Evolutionary conservation across 2,888 invertebrate species (phyloP), one percentile per base, ranked within the genome.

Genomic region (Lutraria lutraria): DNA sequence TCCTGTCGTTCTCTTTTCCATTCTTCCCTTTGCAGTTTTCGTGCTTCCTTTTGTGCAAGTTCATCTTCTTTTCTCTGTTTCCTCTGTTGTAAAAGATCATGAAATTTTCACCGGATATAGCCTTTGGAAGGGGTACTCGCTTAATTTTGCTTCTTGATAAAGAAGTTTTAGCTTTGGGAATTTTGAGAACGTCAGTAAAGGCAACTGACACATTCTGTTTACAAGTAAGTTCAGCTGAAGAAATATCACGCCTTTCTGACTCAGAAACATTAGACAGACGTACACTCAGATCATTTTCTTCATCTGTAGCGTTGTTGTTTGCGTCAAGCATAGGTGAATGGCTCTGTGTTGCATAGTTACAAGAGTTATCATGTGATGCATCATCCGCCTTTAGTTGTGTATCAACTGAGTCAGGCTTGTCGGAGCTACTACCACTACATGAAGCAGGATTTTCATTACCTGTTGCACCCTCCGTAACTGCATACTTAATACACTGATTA

Each of bases 21-120:
- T 25, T 81, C 81, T 25, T 81, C 81, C 54, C 56, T 53, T 53
- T 81, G 52, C 52, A 19, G 43, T 81, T 81, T 81, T 4, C 81
- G 54, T 81, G 8, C 6, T 19, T 81, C 81, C 25, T 81, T 54
- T 25, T 25, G 54, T 81, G 10, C 54, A 0, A 25, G 4, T 81
- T 81, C 81, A 0, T 54, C 81, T 6, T 81, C 81, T 29, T 54
- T 54, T n/a, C 54, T n/a, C n/a, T n/a, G 21, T 54, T 81, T 6
- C 15, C 19, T 54, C 25, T 53, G 54, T 6, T 54, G 6, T 6
- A 81, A 54, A 25, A 81, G 0, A 16, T 81, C 81, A 54, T 81
- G 81, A 29, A 81, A 81, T 29, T 81, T 81, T 29, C 54, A 25
- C 54, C 81, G 54, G 25, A 80, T 0, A 80, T 43, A 25, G 56